Evolutionary conservation across 2,888 invertebrate genomes (phyloP).

Genomic region (Muschampia plurimacula): DNA sequence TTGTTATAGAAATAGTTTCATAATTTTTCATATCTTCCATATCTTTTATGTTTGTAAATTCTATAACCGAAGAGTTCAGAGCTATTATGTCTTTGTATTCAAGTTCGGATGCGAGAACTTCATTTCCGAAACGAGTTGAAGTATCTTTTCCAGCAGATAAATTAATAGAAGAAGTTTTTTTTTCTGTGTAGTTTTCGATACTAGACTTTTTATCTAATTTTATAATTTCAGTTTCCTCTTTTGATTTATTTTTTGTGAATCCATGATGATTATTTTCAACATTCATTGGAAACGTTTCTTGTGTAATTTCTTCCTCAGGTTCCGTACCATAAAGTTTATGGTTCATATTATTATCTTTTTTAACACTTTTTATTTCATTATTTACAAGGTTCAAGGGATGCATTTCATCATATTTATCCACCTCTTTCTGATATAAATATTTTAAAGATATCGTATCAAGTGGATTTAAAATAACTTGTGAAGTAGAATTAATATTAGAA

Average conservation of each 20-base stretch:
- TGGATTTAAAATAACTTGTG: not conserved
- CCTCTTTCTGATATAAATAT: not conserved
- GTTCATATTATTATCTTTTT: not conserved
- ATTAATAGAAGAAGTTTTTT: not conserved
- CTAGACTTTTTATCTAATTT: not conserved
- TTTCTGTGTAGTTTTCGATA: not conserved
- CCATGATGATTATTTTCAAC: not conserved
- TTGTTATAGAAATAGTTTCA: not conserved
- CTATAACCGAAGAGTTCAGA: not conserved
- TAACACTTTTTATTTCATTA: not conserved
- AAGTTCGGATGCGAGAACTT: not conserved
- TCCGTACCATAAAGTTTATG: not conserved
- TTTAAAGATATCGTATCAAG: not conserved
- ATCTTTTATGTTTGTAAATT: not conserved
- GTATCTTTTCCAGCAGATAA: not conserved
- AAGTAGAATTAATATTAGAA: no score
- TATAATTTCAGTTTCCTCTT: not conserved
- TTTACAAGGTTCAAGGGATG: not conserved
- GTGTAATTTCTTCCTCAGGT: not conserved
- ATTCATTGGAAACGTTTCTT: not conserved
- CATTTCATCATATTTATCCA: not conserved
- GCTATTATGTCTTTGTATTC: not conserved
- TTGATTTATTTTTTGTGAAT: not conserved
- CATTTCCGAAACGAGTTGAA: not conserved
- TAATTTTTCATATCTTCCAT: not conserved